A percentile compares a stretch with the other conserved stretches of the same genome.
Evolutionary conservation across 2,113 vertebrate genomes (phyloP).

Genomic region (Cyprinus carpio): DNA sequence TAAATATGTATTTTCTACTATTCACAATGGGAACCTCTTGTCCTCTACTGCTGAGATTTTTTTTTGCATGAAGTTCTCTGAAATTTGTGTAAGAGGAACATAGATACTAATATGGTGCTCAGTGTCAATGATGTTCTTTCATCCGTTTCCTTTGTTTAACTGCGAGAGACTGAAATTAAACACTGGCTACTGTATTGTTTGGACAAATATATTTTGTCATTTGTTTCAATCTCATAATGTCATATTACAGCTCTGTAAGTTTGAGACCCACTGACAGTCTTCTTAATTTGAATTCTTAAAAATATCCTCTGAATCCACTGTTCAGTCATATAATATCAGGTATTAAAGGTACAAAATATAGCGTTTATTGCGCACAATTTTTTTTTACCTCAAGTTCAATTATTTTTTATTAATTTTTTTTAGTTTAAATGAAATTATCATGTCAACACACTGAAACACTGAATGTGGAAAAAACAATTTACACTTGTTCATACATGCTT

Average conservation of each 20-base stretch:
- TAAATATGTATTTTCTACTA: constrained; percentile 9
- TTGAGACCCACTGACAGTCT: not conserved
- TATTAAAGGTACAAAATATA: not conserved
- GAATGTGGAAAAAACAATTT: too few species aligned
- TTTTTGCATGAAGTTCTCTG: constrained; percentile 16
- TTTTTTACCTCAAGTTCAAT: too few species aligned
- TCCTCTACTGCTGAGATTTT: constrained; percentile 7
- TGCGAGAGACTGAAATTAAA: constrained; percentile 53
- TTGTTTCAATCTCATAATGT: constrained; percentile 52
- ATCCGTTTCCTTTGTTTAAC: constrained; percentile 52
- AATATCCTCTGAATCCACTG: not conserved
- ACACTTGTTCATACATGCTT: not conserved
- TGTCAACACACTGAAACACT: not conserved
- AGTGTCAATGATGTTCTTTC: constrained; percentile 45
- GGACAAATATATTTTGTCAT: constrained; percentile 34
- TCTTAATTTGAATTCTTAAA: not conserved
- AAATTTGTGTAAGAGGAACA: constrained; percentile 54
- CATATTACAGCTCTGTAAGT: constrained; percentile 38
- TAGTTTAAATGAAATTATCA: not conserved
- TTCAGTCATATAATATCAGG: not conserved
- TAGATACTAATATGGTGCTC: constrained; percentile 57
- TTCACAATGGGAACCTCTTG: not conserved
- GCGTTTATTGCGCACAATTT: not conserved
- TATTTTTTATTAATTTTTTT: not conserved
- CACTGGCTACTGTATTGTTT: constrained; percentile 53